A percentile compares a stretch with the other conserved stretches of the same genome.
phyloP scores from a whole-genome alignment of 2,797 vertebrate genomes.

The Chrosomus eos region DNA sequence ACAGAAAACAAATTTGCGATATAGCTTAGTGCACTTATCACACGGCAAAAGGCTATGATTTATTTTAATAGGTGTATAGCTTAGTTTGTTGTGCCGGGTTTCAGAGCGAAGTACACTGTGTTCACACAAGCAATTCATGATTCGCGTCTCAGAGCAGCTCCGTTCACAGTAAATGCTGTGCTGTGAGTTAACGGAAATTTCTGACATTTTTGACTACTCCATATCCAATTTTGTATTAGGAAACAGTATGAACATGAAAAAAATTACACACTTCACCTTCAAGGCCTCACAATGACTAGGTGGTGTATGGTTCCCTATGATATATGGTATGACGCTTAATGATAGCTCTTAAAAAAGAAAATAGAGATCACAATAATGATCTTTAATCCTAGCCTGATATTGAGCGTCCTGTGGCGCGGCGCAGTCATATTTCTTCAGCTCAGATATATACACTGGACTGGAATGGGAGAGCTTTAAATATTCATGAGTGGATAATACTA shows the following conservation, averaged over 20 bases:
- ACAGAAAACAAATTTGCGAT: no score
- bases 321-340: neutral
- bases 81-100: neutral
- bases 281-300: neutral
- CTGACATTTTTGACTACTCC: no score
- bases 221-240: neutral
- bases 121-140: no score
- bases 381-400: constrained; percentile 6
- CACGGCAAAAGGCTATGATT: no score
- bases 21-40: neutral
- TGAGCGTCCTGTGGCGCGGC: neutral
- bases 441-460: constrained; percentile 36
- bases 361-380: constrained; percentile 29
- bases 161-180: no score
- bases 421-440: constrained; percentile 33
- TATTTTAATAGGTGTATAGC: neutral
- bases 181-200: no score
- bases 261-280: constrained; percentile 7
- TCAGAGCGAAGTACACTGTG: no score
- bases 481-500: constrained; percentile 74
- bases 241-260: neutral
- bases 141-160: no score
- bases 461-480: constrained; percentile 70
- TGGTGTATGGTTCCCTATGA: constrained; percentile 15
- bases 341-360: constrained; percentile 12